A percentile compares a stretch with the other conserved stretches of the same genome.
Conservation (phyloP, 2,113 vertebrate genomes). For the Colinus virginianus region DNA sequence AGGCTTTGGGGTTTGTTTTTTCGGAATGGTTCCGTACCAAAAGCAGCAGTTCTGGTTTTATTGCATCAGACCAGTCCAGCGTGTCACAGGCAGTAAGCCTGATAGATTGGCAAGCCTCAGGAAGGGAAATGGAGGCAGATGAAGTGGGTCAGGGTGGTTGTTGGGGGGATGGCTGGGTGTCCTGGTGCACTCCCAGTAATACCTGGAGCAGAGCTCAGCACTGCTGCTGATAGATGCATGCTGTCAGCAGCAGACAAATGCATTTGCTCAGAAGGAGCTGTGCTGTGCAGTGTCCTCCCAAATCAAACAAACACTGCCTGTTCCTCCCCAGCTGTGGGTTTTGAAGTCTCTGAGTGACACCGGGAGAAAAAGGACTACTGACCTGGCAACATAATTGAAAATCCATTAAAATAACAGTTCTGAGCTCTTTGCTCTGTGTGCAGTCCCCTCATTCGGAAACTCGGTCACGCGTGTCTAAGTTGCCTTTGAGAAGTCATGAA, state of each 20-base stretch:
- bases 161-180: neutral
- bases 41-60: neutral
- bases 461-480: fast-evolving
- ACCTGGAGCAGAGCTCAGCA: neutral
- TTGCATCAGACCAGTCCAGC: neutral
- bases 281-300: neutral
- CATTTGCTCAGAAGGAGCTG: neutral
- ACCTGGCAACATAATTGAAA: constrained; percentile 48
- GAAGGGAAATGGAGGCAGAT: constrained; percentile 44
- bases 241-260: constrained; percentile 45
- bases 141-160: constrained; percentile 24
- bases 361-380: constrained; percentile 13
- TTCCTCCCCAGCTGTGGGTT: constrained; percentile 6
- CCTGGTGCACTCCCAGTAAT: neutral
- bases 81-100: neutral
- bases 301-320: constrained; percentile 34
- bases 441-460: neutral
- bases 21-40: neutral
- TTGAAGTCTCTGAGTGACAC: constrained; percentile 9
- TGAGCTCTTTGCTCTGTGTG: neutral
- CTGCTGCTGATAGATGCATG: neutral
- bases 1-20: neutral
- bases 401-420: neutral
- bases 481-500: neutral
- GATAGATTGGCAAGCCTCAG: constrained; percentile 30